Percentiles rank a stretch among this genome's conserved stretches.
These are phyloP conservation scores for Brenthis hecate DNA, from an alignment of 2,888 invertebrate genomes.

Conservation along the genomic window DNA sequence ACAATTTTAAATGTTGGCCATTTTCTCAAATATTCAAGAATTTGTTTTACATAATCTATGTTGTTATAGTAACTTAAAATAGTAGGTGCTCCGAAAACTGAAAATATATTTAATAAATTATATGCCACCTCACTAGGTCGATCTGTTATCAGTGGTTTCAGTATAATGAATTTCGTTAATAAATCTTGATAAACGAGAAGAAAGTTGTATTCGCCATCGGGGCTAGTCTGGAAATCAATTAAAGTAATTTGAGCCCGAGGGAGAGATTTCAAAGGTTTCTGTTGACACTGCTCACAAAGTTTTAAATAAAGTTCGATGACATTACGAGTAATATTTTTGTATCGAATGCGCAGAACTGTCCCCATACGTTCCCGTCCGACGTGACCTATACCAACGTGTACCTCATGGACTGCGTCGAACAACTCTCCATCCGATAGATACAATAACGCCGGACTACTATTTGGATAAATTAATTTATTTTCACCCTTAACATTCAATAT, in stretches of 20 bases:
- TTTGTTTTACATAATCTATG: constrained; percentile 7
- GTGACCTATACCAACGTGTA: constrained; percentile 5
- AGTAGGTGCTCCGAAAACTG: constrained; percentile 7
- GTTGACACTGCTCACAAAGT: constrained; percentile 9
- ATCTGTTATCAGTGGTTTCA: constrained; percentile 9
- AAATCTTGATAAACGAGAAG: constrained; percentile 8
- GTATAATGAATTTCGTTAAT: constrained; percentile 12
- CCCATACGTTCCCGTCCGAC: constrained; percentile 3
- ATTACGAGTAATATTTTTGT: constrained; percentile 10
- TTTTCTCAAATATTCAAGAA: not conserved
- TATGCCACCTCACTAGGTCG: not conserved
- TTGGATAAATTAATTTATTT: constrained; percentile 4
- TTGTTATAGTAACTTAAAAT: constrained; percentile 13
- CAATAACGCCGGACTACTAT: not conserved
- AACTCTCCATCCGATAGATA: constrained; percentile 11
- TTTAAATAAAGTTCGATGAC: constrained; percentile 4
- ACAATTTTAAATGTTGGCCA: constrained; percentile 10
- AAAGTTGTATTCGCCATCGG: constrained; percentile 13
- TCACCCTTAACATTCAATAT: constrained; percentile 2
- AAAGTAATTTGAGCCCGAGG: constrained; percentile 4
- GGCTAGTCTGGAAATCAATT: constrained; percentile 11
- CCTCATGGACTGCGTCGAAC: constrained; percentile 5
- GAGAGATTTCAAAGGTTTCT: not conserved
- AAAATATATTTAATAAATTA: constrained; percentile 17
- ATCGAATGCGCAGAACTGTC: constrained; percentile 3